Evolutionary conservation across 1,140 invertebrate genomes (phyloP), one percentile per base, ranked within the genome.

Genomic region (Acyrthosiphon pisum): DNA sequence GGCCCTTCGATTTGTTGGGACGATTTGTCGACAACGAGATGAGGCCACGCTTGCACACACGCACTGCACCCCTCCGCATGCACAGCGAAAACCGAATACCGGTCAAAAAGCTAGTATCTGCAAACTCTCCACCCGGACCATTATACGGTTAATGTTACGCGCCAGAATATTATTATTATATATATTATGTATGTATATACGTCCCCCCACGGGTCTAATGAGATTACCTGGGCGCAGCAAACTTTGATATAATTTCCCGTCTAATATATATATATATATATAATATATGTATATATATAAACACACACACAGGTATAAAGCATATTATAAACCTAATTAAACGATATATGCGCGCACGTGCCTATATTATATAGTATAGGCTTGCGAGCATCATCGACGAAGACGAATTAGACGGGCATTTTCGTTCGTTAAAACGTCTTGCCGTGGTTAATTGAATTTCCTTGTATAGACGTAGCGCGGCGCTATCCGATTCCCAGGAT

Each of bases 351-450:
- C 48, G 4, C 30, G 22, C 86, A 81, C 56, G 60, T 68, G 90
- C 68, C 44, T 22, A 46, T 46, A 76, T 76, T 35, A n/a, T 76
- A 76, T 76, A n/a, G 26, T 76, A 23, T 30, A 20, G 60, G 90
- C 30, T 26, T 23, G n/a, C 20, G 44, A 86, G 41, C 26, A 89
- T 88, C 86, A 88, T 89, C 46, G 88, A 56, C 50, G 50, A 88
- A 88, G 46, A 89, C 35, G 88, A 89, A 89, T 89, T 89, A 89
- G 88, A 56, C 35, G 88, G 50, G 88, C 50, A 89, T 89, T 89
- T 89, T 56, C 48, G n/a, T 89, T 89, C 88, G 88, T 89, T 89
- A 89, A 89, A 89, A 89, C 88, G 88, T 89, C 88, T 89, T 89
- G 50, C 88, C 88, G 35, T 18, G 22, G 89, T 60, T 90, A 90